Evolutionary conservation across 2,113 vertebrate genomes (phyloP).

Genomic region (Bubo blakistoni): DNA sequence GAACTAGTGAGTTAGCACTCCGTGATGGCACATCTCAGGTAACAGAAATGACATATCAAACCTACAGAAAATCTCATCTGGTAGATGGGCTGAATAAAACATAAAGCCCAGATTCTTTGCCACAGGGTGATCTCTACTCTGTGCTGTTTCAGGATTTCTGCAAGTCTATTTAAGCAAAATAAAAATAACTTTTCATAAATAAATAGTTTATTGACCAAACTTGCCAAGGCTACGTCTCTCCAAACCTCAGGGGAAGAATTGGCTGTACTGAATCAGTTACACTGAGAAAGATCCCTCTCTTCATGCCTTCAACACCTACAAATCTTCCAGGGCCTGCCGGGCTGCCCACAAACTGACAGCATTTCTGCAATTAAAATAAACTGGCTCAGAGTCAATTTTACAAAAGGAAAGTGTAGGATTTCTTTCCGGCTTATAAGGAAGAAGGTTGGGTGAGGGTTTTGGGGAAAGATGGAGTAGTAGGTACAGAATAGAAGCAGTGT

Average conservation of each 20-base stretch:
- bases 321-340: background rate
- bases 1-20: background rate
- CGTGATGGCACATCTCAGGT: background rate
- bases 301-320: slow-evolving; percentile 1
- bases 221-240: slow-evolving; percentile 5
- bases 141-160: slow-evolving; percentile 7
- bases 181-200: slow-evolving; percentile 33
- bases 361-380: slow-evolving; percentile 27
- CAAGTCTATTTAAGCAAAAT: slow-evolving; percentile 19
- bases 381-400: slow-evolving; percentile 1
- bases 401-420: background rate
- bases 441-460: background rate
- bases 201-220: slow-evolving; percentile 25
- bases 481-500: background rate
- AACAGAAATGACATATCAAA: background rate
- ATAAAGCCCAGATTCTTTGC: background rate
- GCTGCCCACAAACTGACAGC: background rate
- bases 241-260: background rate
- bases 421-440: background rate
- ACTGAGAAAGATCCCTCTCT: slow-evolving; percentile 38
- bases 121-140: background rate
- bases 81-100: background rate
- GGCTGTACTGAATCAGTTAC: background rate
- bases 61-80: background rate
- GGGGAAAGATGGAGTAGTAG: background rate